Conservation (phyloP, 2,113 vertebrate genomes). For the Alethe castanea region DNA sequence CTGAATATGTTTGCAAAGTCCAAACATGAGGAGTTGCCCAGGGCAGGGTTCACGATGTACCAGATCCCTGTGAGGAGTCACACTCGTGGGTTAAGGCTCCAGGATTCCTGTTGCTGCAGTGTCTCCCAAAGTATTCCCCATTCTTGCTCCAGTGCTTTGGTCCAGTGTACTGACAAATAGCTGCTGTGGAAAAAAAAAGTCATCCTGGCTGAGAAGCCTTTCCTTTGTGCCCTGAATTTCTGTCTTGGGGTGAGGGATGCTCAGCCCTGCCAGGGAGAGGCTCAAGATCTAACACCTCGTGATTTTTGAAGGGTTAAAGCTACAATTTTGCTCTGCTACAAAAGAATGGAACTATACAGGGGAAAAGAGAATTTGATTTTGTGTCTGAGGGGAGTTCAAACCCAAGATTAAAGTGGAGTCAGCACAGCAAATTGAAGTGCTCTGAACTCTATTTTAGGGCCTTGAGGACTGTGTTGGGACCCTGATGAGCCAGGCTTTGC, state of each 20-base stretch:
- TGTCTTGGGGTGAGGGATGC: not conserved
- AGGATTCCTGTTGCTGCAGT: not conserved
- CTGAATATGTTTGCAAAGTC: not conserved
- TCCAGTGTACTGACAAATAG: not conserved
- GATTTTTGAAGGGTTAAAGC: not conserved
- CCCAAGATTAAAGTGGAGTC: not conserved
- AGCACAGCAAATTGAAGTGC: not conserved
- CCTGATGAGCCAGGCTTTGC: not conserved
- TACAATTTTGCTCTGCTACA: not conserved
- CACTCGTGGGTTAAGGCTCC: not conserved
- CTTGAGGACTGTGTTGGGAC: fast-evolving
- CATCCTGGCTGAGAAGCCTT: not conserved
- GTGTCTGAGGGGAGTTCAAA: not conserved
- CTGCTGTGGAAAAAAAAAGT: not conserved
- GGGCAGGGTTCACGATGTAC: not conserved
- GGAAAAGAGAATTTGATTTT: not conserved
- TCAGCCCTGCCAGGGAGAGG: not conserved
- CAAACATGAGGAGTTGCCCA: not conserved
- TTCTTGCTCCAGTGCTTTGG: not conserved
- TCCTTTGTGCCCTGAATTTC: not conserved
- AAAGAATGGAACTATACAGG: fast-evolving
- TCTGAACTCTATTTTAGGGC: not conserved
- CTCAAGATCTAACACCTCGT: not conserved
- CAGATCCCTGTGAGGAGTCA: not conserved
- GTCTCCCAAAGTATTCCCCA: fast-evolving